These are phyloP conservation scores for Cyclophora punctaria DNA, from an alignment of 2,888 invertebrate species.

Conservation along the genomic window DNA sequence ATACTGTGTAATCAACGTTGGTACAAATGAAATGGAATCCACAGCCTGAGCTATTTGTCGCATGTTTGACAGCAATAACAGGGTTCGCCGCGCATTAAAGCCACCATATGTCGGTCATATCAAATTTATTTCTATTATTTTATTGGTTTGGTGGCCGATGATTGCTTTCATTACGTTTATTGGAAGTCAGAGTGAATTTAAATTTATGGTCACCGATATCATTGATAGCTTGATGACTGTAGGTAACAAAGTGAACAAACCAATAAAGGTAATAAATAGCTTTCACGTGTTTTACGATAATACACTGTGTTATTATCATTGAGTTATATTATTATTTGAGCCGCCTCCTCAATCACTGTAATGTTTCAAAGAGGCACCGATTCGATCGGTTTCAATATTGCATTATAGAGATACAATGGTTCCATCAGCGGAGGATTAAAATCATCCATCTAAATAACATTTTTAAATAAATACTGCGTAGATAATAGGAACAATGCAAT, in stretches of 20 bases:
- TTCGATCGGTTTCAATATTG: constrained; percentile 38
- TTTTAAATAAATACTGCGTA: constrained; percentile 73
- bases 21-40: constrained; percentile 65
- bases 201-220: constrained; percentile 69
- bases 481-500: constrained; percentile 75
- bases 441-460: constrained; percentile 75
- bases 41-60: constrained; percentile 66
- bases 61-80: constrained; percentile 75
- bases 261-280: constrained; percentile 67
- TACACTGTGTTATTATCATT: constrained; percentile 23
- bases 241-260: constrained; percentile 59
- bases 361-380: constrained; percentile 1
- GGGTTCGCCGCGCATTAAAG: constrained; percentile 67
- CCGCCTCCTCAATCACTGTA: constrained; percentile 3
- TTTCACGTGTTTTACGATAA: constrained; percentile 40
- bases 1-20: constrained; percentile 70
- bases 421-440: constrained; percentile 66
- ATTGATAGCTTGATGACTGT: constrained; percentile 65
- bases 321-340: constrained; percentile 18
- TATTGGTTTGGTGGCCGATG: constrained; percentile 66
- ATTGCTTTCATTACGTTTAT: constrained; percentile 74
- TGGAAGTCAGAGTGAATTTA: constrained; percentile 69
- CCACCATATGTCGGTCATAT: constrained; percentile 74
- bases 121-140: constrained; percentile 76
- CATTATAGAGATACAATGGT: constrained; percentile 60